Conservation (phyloP, 2,797 vertebrate species). For the Cetoscarus ocellatus region DNA sequence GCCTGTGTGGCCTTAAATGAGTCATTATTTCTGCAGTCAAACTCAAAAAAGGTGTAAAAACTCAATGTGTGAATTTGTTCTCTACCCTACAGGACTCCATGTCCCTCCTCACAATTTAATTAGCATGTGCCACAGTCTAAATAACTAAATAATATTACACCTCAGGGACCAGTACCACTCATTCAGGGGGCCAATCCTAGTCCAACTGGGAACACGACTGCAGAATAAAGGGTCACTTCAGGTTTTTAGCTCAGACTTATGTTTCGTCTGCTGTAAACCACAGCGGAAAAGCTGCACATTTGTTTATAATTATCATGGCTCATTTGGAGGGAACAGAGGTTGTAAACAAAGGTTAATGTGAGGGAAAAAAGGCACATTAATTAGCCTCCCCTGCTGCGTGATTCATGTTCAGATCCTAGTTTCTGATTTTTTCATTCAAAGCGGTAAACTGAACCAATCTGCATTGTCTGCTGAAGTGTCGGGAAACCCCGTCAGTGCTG, state of each 20-base stretch:
- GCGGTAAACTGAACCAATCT: background rate
- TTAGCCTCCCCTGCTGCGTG: background rate
- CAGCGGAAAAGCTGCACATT: constrained; percentile 7
- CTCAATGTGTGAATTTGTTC: background rate
- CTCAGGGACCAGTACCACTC: background rate
- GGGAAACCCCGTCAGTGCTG: background rate
- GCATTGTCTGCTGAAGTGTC: background rate
- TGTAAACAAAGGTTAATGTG: background rate
- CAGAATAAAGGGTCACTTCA: background rate
- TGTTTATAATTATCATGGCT: constrained; percentile 16
- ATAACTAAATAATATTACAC: constrained; percentile 25
- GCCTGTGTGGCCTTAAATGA: too few relatives aligned
- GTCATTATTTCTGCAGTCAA: too few relatives aligned
- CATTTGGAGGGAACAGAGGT: background rate
- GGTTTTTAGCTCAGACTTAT: background rate
- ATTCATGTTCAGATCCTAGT: background rate
- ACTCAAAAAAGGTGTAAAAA: too few relatives aligned
- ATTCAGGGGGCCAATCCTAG: background rate
- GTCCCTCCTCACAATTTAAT: background rate
- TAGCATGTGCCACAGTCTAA: background rate
- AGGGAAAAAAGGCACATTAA: background rate
- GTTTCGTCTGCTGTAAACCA: background rate
- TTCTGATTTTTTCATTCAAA: background rate
- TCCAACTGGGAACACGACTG: too few relatives aligned
- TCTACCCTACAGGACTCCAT: background rate